Base-by-base conservation (phyloP, 2,797 vertebrate species). In the Adrianichthys oophorus region DNA sequence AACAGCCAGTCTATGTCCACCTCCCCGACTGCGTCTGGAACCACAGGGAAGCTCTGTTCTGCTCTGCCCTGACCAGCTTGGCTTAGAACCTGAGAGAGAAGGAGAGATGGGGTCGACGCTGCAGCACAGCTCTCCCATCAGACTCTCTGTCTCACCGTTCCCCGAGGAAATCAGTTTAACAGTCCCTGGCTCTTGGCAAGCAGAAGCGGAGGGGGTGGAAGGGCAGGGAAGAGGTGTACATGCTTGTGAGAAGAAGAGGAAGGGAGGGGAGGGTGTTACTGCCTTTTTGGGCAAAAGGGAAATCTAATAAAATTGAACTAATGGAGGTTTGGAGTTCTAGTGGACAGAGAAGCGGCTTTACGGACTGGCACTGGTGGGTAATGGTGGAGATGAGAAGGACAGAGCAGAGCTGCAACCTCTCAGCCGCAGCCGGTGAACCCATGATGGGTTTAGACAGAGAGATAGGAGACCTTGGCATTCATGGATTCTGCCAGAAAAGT, bases 121-220 rank as follows among this genome's bases (percentile, higher is more conserved):
- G 59, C 65, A 76, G 79, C 71, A 74, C 76, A 85, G 55, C 17
- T 44, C 82, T 88, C 84, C 86, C 87, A 89, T 87, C 86, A 90
- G 87, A 86, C 87, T 81, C 84, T 89, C 89, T 89, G 90, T 84
- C 81, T 84, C 70, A 72, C 74, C 42, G 66, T 78, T 89, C 88
- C 91, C 91, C 48, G 76, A 92, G 91, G 90, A 93, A 93, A 93
- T 92, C 90, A 91, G 87, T 92, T 92, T 91, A 93, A 91, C 90
- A 91, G 91, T 91, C 89, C 79, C 83, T 80, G 82, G 89, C 78
- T 88, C 85, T 89, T 89, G 88, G 89, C 86, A 84, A 85, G 85
- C 80, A 60, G 47, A 80, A 73, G 56, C 64, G 53, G 73, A 70
- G 78, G 78, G 80, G 65, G 81, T 49, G 71, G 73, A 72, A 77